phyloP scores from a whole-genome alignment of 1,140 invertebrate genomes.

The Melanaphis sacchari region DNA sequence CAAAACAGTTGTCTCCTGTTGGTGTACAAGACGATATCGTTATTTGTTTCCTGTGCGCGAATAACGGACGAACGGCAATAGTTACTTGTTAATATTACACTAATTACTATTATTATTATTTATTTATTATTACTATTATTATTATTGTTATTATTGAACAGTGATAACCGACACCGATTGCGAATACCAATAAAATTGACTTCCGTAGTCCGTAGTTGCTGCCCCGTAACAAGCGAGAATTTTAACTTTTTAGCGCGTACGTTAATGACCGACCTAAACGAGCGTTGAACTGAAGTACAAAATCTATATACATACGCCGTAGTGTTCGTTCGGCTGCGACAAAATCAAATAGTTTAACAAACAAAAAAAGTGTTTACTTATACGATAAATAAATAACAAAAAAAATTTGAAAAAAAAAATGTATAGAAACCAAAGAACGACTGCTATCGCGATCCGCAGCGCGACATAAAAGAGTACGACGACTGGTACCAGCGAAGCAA shows the following conservation, averaged over 20 bases:
- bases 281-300: background rate
- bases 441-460: background rate
- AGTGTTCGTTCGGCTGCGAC: background rate
- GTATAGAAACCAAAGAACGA: background rate
- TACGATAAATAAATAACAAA: background rate
- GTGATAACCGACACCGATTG: background rate
- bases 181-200: background rate
- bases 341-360: constrained; percentile 9
- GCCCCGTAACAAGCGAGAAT: background rate
- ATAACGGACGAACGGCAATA: background rate
- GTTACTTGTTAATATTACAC: background rate
- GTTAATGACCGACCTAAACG: background rate
- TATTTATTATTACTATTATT: background rate
- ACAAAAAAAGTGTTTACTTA: background rate
- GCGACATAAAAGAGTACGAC: constrained; percentile 25
- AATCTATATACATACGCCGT: background rate
- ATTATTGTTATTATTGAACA: constrained; percentile 21
- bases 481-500: no score
- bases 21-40: background rate
- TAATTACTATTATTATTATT: background rate
- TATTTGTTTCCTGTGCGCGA: background rate
- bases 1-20: background rate
- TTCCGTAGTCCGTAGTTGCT: background rate
- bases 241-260: constrained; percentile 26
- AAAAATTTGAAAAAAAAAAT: background rate